These are phyloP conservation scores for Drosophila triauraria DNA, from an alignment of 1,140 invertebrate species.

Conservation along the genomic window DNA sequence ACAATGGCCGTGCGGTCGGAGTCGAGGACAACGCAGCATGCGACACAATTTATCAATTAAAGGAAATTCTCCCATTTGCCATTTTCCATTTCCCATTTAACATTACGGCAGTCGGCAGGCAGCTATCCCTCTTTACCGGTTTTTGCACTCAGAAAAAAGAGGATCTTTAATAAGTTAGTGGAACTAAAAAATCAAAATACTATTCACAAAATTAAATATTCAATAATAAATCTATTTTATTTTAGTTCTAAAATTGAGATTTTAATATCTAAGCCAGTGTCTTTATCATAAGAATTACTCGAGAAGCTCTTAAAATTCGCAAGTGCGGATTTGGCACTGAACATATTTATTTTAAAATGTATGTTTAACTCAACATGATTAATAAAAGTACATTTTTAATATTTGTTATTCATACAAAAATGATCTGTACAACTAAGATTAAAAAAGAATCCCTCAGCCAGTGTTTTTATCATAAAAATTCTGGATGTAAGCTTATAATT, in stretches of 20 bases:
- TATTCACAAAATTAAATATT: no score
- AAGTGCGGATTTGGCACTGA: background rate
- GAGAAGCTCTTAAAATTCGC: background rate
- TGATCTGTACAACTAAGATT: no score
- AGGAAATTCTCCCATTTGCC: constrained; percentile 34
- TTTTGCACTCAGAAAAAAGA: background rate
- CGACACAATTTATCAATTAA: constrained; percentile 79
- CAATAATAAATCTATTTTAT: no score
- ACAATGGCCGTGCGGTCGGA: constrained; percentile 48
- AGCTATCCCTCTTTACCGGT: constrained; percentile 1
- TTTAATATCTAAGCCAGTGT: background rate
- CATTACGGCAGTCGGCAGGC: constrained; percentile 5
- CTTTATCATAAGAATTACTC: background rate
- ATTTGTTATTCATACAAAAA: no score
- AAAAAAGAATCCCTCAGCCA: background rate
- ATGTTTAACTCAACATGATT: no score
- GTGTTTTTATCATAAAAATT: background rate
- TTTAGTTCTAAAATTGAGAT: no score
- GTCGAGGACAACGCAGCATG: constrained; percentile 66
- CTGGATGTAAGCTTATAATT: no score
- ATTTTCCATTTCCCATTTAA: constrained; percentile 31
- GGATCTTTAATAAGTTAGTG: no score
- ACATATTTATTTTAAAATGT: no score
- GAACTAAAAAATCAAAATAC: no score
- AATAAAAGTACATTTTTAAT: no score